A percentile compares a stretch with the other conserved stretches of the same genome.
These are phyloP conservation scores for Yponomeuta evonymella DNA, from an alignment of 2,888 invertebrate genomes.

Conservation along the genomic window DNA sequence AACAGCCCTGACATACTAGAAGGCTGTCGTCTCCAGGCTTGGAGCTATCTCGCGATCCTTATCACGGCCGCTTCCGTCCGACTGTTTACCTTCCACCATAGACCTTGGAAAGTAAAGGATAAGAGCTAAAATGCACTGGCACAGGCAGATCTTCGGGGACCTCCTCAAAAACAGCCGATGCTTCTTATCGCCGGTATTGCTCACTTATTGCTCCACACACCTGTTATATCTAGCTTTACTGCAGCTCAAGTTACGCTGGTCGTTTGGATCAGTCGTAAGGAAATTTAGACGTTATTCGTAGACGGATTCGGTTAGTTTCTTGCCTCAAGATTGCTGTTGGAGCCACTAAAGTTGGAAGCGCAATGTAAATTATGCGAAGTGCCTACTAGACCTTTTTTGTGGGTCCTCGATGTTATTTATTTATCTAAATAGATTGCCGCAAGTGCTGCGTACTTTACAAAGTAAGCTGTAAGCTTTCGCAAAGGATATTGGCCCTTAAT, in stretches of 20 bases:
- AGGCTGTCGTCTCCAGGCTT: not conserved
- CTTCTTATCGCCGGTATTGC: constrained; percentile 38
- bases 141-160: constrained; percentile 24
- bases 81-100: constrained; percentile 13
- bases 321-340: not conserved
- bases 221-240: constrained; percentile 4
- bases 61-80: constrained; percentile 8
- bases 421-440: not conserved
- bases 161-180: constrained; percentile 29
- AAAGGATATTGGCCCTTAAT: not conserved
- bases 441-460: not conserved
- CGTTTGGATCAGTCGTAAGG: not conserved
- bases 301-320: not conserved
- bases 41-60: constrained; percentile 10
- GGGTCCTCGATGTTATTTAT: not conserved
- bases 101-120: not conserved
- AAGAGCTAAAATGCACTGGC: not conserved
- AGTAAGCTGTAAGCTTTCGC: not conserved
- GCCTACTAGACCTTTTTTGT: not conserved
- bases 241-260: not conserved
- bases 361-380: constrained; percentile 20
- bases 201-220: constrained; percentile 23
- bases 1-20: not conserved
- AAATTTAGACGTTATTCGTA: not conserved
- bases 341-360: constrained; percentile 17